Base-by-base conservation (phyloP, 2,113 vertebrate genomes). In the Puffinus mauretanicus region DNA sequence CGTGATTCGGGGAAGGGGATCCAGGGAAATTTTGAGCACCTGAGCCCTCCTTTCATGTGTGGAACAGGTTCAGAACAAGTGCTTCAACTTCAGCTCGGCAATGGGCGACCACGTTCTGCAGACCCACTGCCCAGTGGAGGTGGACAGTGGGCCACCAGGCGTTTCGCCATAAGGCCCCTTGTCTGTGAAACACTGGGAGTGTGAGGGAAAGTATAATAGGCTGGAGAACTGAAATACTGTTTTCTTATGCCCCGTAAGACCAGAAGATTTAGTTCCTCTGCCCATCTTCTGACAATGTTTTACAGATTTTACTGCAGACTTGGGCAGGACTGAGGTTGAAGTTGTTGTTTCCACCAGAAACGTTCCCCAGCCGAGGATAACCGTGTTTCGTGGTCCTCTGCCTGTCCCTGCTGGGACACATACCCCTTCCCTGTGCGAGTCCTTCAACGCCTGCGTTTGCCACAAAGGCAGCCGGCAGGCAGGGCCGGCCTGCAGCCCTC, bases 351-450 rank as follows among this genome's bases (percentile, higher is more conserved):
- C 26, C 47, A 26, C 7, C 7, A 26, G 17, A 49, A 27, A n/a
- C 1, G 5, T 21, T 51, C 9, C 20, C 29, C 29, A 32, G 1
- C 9, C 47, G 71, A 49, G 29, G 27, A 47, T 4, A 69, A 6
- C 18, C 3, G 1, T 30, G 17, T 34, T 44, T 64, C 10, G 47
- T 4, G 10, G 6, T 32, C 14, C 24, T 36, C 47, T 12, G n/a
- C 22, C 54, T 32, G 66, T 24, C 19, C 47, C 62, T 55, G 32
- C 10, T 2, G 32, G 60, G 25, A 9, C 13, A 6, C 0, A 0
- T 8, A 21, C 2, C 7, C 25, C 0, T 40, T 40, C 40, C 40
- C 0, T 0, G 0, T 5, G 10, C 0, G 5, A 25, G 42, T 3
- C 42, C 51, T 46, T 44, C 24, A 24, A 1, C 2, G 1, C 4